Evolutionary conservation across 92 coral and sea anemone genomes (phyloP).

Genomic region (Phymanthus crucifer): DNA sequence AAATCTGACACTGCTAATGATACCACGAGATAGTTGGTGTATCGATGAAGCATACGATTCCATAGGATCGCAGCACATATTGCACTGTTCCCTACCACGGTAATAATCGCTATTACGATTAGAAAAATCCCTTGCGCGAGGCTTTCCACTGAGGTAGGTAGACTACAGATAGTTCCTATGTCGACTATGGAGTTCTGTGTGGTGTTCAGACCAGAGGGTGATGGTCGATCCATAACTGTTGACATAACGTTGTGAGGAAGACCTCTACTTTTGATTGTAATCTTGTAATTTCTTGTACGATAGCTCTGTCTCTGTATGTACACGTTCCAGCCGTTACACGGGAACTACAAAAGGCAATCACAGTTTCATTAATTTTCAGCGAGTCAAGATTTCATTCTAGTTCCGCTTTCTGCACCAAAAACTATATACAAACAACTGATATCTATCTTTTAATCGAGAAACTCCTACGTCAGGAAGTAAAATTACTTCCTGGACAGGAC

Average conservation of each 20-base stretch:
- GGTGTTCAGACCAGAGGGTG: background rate
- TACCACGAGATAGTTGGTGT: conserved; percentile 32
- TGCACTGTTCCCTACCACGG: conserved; percentile 24
- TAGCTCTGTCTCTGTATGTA: too few species aligned
- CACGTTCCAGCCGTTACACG: too few species aligned
- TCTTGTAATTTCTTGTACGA: too few species aligned
- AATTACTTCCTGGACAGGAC: too few species aligned
- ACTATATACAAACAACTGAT: too few species aligned
- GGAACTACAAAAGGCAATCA: too few species aligned
- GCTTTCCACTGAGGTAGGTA: conserved; percentile 14
- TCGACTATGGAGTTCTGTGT: background rate
- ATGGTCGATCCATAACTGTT: background rate
- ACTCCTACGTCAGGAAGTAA: too few species aligned
- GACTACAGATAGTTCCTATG: background rate
- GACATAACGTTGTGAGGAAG: background rate
- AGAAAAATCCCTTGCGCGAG: conserved; percentile 24
- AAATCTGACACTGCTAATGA: conserved; percentile 32
- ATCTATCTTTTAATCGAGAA: too few species aligned
- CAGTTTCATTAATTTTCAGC: too few species aligned
- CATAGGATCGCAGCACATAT: conserved; percentile 28
- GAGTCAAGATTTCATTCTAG: too few species aligned
- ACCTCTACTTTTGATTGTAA: background rate
- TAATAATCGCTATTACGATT: conserved; percentile 7
- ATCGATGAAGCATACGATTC: conserved; percentile 29
- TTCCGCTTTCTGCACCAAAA: too few species aligned